A percentile compares a stretch with the other conserved stretches of the same genome.
Evolutionary conservation across 2,113 vertebrate species (phyloP).

Genomic region (Chloroceryle aenea): DNA sequence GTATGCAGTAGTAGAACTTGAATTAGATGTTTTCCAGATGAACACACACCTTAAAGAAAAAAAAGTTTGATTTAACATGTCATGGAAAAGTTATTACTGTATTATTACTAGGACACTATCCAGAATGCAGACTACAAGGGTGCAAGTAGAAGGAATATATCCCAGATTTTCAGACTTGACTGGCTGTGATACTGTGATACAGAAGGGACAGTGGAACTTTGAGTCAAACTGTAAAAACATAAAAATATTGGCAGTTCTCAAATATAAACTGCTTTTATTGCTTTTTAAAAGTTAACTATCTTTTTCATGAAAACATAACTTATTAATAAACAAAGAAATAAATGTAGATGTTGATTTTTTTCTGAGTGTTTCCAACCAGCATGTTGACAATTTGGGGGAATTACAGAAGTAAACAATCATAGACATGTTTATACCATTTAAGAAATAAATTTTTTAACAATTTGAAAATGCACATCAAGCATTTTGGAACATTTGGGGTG

Average conservation of each 20-base stretch:
- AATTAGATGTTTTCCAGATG: background rate
- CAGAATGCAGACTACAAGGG: conserved; percentile 31
- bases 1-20: background rate
- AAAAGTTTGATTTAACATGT: conserved; percentile 62
- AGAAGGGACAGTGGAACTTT: background rate
- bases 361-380: background rate
- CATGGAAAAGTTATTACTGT: conserved; percentile 71
- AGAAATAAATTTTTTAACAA: background rate
- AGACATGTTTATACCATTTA: background rate
- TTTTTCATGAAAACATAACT: background rate
- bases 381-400: background rate
- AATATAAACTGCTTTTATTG: background rate
- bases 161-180: conserved; percentile 33
- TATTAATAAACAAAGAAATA: background rate
- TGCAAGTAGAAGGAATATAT: background rate
- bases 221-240: background rate
- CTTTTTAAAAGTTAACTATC: background rate
- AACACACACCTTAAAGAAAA: background rate
- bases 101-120: conserved; percentile 31
- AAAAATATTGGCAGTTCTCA: background rate
- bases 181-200: background rate
- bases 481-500: background rate
- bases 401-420: background rate
- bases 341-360: background rate
- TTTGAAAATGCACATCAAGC: rapidly evolving